Conservation (phyloP, 2,797 vertebrate genomes). For the Chloroceryle inda region DNA sequence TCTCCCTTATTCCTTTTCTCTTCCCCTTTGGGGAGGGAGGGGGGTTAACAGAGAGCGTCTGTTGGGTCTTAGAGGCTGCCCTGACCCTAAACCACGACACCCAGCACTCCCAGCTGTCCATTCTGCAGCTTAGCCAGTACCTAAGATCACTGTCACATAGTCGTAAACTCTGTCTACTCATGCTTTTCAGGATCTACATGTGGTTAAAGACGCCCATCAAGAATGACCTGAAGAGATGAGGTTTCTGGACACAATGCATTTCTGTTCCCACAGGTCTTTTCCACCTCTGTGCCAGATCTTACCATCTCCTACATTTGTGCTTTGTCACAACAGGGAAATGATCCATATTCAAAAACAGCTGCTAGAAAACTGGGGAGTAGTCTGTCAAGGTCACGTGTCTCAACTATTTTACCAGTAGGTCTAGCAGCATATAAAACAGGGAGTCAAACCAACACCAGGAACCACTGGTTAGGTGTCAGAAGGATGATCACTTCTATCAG, state of each 20-base stretch:
- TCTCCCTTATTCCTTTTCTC: no score
- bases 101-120: neutral
- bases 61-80: no score
- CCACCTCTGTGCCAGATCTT: neutral
- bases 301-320: neutral
- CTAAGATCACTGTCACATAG: neutral
- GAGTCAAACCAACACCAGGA: neutral
- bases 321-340: neutral
- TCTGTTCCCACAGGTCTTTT: neutral
- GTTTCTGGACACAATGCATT: neutral
- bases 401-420: neutral
- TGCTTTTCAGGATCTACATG: rapidly evolving
- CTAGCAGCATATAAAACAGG: neutral
- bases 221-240: neutral
- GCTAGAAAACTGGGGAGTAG: neutral
- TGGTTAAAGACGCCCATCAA: neutral
- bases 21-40: no score
- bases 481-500: neutral
- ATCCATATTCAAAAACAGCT: neutral
- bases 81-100: neutral
- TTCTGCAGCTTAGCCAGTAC: neutral
- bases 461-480: neutral
- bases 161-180: no score
- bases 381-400: neutral
- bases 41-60: no score